Percentiles rank a stretch among this genome's conserved stretches.
phyloP scores from a whole-genome alignment of 2,888 invertebrate genomes.

The Helleia helle region DNA sequence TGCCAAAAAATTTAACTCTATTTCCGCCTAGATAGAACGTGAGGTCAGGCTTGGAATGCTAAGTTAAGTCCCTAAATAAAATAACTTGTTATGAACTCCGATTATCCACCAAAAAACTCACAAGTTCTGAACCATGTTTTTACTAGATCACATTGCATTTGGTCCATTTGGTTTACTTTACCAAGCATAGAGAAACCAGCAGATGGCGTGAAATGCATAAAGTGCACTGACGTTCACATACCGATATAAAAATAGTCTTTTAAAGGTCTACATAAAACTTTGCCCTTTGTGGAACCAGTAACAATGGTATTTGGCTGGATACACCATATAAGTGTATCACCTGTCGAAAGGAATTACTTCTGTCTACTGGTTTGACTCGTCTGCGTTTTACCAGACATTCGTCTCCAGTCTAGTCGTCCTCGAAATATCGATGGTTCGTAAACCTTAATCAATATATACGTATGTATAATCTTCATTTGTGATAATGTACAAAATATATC shows the following conservation, averaged over 20 bases:
- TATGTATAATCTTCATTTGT: no score
- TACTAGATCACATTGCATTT: no score
- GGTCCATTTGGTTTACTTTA: no score
- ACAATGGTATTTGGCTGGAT: slow-evolving; percentile 10
- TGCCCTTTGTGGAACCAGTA: not conserved
- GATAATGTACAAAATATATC: no score
- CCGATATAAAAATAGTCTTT: not conserved
- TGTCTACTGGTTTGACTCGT: slow-evolving; percentile 21
- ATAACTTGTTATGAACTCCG: no score
- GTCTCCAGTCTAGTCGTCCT: no score
- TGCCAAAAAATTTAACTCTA: slow-evolving; percentile 44
- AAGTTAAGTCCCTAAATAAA: slow-evolving; percentile 21
- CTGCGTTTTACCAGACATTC: slow-evolving; percentile 16
- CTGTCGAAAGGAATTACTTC: slow-evolving; percentile 17
- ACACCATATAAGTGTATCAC: slow-evolving; percentile 19
- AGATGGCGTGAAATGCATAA: not conserved
- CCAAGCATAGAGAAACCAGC: not conserved
- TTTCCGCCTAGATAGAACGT: slow-evolving; percentile 48
- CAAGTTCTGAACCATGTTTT: no score
- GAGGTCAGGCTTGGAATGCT: slow-evolving; percentile 28
- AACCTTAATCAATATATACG: no score
- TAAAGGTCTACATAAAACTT: not conserved
- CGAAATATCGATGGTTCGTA: no score
- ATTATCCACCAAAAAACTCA: no score
- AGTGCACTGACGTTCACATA: no score